Base-by-base conservation (phyloP, 2,888 invertebrate genomes). In the Caenorhabditis parvicauda region DNA sequence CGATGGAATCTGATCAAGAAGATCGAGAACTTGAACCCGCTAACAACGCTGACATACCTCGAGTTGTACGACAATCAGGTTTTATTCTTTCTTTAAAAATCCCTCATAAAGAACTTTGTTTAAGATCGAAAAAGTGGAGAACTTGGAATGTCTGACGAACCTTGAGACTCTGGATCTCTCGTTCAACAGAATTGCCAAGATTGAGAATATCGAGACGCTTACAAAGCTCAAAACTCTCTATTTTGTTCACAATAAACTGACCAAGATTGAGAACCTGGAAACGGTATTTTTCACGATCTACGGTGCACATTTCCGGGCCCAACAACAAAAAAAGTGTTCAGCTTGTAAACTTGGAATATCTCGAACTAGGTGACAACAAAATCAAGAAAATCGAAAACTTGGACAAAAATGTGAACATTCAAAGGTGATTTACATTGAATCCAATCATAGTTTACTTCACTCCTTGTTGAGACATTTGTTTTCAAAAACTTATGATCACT, bases 31-130 rank as follows among this genome's bases (percentile, higher is more conserved):
- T 83, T 98, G 32, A 83, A 87, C 51, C 88, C 87, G 1, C 83
- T 96, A 39, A 67, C 69, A 25, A 73, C 72, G 2, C 85, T 98
- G 19, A 86, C 86, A n/a, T 92, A 95, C 81, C 83, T 98, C 48
- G 96, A 98, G 80, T 84, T 98, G 3, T 94, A 96, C 82, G 98
- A 98, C 83, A 98, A 98, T 84, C 94, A 94, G 85, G 89, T 98
- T 27, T 25, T 14, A 28, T 27, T 45, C 45, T 29, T 6, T 12
- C 3, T 21, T 19, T 29, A 3, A 45, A 45, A 43, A 12, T n/a
- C 3, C 2, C 5, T 24, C 12, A 27, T 53, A 21, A 24, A 32
- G 6, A 3, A 28, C 42, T 48, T 27, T 7, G 9, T 19, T 28
- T 46, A 32, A 64, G 58, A 62, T 69, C 6, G 35, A 39, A 2